Base-by-base conservation (phyloP, 2,888 invertebrate genomes). In the Eupithecia subfuscata region DNA sequence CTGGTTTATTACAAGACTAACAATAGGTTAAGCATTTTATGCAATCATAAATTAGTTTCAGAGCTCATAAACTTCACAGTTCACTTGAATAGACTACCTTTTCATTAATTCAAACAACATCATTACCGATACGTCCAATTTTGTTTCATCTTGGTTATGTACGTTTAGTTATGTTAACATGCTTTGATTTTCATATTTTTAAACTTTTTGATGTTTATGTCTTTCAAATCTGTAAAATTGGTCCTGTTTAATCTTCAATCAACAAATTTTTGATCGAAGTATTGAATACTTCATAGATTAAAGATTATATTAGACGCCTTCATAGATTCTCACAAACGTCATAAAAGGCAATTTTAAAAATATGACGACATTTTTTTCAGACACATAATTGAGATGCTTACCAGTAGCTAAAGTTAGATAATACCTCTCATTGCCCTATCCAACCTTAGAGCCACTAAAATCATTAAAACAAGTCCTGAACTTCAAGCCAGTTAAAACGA, bases 121-220 rank as follows among this genome's bases (percentile, higher is more conserved):
- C 87, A 87, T 89, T 86, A 88, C 85, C 88, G 86, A 86, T 84
- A 81, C 84, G 86, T 85, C 83, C 85, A 84, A 78, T 84, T 86
- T 83, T 84, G 82, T 84, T 81, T 80, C 84, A 79, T 75, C 77
- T 78, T 79, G n/a, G n/a, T n/a, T n/a, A n/a, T n/a, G n/a, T n/a
- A 81, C 83, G 82, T 60, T 25, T 60, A 60, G 4, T 25, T 12
- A 25, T 22, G 22, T 11, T 56, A 0, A 56, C 52, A 22, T 22
- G 60, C n/a, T n/a, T 8, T 12, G 12, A 25, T 60, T 12, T 60
- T 60, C 56, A 4, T 22, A 52, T 52, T n/a, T n/a, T 9, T 8
- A 9, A 52, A n/a, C 1, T 8, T 80, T 74, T 82, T 82, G 85
- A 83, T 84, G 85, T 8, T n/a, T 48, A 18, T 18, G 8, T 48